Evolutionary conservation across 2,113 vertebrate species (phyloP).

Genomic region (Dasyprocta punctata): DNA sequence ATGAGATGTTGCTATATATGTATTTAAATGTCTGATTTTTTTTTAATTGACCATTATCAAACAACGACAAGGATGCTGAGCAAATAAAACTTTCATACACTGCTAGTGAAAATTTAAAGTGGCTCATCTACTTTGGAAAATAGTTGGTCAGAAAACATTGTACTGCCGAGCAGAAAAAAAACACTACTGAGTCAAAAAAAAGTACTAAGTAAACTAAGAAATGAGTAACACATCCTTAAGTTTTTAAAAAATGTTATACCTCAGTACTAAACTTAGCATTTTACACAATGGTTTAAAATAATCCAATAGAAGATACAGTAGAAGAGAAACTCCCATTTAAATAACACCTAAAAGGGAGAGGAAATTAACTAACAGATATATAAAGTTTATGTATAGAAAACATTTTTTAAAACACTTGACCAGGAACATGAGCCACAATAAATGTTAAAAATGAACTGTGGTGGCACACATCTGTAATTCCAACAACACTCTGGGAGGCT

Average conservation of each 20-base stretch:
- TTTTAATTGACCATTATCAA: neutral
- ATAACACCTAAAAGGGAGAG: neutral
- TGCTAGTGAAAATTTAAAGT: constrained; percentile 24
- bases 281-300: constrained; percentile 41
- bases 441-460: neutral
- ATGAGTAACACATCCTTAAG: neutral
- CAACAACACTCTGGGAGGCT: neutral
- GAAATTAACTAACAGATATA: neutral
- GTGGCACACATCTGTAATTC: neutral
- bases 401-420: neutral
- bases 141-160: neutral
- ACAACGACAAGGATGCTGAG: neutral
- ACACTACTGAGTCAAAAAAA: too few species aligned
- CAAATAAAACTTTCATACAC: neutral
- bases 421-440: neutral
- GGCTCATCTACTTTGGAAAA: neutral
- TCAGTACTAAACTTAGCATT: constrained; percentile 31
- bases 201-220: constrained; percentile 1
- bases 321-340: constrained; percentile 25
- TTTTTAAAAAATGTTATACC: neutral
- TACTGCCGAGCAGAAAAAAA: neutral
- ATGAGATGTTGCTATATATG: neutral
- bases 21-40: neutral
- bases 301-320: constrained; percentile 2
- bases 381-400: neutral